Percentiles rank a stretch among this genome's conserved stretches.
Conservation (phyloP, 2,888 invertebrate species). For the Empis livida region DNA sequence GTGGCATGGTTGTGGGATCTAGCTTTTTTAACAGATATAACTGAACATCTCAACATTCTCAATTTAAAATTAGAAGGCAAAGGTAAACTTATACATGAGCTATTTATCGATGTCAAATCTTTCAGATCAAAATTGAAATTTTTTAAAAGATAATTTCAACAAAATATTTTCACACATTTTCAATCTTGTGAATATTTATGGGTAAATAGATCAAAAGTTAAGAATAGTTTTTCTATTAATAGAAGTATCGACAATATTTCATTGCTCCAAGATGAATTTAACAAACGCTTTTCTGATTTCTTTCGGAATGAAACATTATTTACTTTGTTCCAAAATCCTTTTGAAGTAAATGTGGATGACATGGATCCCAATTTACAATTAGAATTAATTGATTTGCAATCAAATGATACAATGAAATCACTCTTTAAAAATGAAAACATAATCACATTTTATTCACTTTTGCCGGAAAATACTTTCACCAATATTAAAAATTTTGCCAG, state of each 20-base stretch:
- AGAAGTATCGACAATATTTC: slow-evolving; percentile 1
- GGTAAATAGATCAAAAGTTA: neutral
- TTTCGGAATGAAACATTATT: neutral
- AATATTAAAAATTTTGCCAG: slow-evolving; percentile 1
- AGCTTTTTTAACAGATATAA: slow-evolving; percentile 1
- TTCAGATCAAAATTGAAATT: neutral
- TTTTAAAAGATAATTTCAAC: neutral
- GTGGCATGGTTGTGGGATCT: neutral
- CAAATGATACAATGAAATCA: neutral
- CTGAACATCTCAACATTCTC: neutral
- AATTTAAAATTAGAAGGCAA: slow-evolving; percentile 1
- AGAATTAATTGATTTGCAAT: slow-evolving; percentile 1
- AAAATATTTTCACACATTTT: neutral
- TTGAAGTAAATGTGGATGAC: neutral
- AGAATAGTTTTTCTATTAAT: neutral
- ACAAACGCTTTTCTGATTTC: neutral
- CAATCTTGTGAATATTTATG: neutral
- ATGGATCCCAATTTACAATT: slow-evolving; percentile 1
- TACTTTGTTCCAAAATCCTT: slow-evolving; percentile 1
- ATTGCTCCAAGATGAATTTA: slow-evolving; percentile 1
- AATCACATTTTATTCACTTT: neutral
- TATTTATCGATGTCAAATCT: neutral
- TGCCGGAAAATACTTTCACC: neutral
- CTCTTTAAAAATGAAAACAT: slow-evolving; percentile 1
- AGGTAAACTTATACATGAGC: slow-evolving; percentile 1